phyloP scores from a whole-genome alignment of 2,797 vertebrate genomes.

The Onychomys leucogaster region DNA sequence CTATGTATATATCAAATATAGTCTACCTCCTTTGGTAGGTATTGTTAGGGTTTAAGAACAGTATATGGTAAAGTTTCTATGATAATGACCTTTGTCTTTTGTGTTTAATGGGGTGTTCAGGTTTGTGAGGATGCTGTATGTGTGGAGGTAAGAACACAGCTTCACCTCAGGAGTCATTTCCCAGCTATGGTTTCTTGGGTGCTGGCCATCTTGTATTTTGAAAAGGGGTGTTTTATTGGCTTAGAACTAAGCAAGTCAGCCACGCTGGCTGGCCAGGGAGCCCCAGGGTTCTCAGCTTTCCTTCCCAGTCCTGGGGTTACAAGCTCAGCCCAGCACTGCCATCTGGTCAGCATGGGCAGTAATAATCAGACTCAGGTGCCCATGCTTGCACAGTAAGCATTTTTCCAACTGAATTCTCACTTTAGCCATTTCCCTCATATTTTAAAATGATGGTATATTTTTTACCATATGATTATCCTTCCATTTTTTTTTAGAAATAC shows the following conservation, averaged over 20 bases:
- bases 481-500: neutral
- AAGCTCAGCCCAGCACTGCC: neutral
- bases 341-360: no score
- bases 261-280: neutral
- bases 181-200: neutral
- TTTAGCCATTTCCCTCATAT: neutral
- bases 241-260: neutral
- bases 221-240: neutral
- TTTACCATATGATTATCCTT: neutral
- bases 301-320: neutral
- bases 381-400: neutral
- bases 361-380: neutral
- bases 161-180: neutral
- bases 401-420: neutral
- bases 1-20: neutral
- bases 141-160: neutral
- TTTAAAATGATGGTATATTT: neutral
- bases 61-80: neutral
- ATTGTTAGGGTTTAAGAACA: neutral
- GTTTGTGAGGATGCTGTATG: neutral
- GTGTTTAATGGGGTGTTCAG: neutral
- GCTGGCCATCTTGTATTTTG: neutral
- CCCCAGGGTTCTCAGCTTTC: no score
- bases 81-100: neutral
- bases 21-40: neutral